Conservation (phyloP, 2,113 vertebrate species). For the Sceloporus tristichus region DNA sequence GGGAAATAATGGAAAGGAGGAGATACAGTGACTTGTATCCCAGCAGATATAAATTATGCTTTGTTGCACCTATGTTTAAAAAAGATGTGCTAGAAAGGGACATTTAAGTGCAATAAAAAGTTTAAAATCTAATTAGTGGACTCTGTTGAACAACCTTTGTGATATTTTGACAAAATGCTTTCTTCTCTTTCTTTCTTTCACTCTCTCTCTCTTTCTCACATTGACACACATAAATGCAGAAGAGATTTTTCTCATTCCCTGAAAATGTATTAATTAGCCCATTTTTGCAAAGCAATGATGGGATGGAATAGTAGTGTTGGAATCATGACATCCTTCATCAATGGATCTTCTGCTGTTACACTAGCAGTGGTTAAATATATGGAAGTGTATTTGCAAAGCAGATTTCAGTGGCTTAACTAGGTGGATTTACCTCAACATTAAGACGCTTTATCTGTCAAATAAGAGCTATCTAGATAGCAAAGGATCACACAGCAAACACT, state of each 20-base stretch:
- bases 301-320: not conserved
- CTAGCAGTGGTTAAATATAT: not conserved
- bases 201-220: not conserved
- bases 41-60: not conserved
- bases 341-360: not conserved
- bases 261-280: not conserved
- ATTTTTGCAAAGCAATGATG: not conserved
- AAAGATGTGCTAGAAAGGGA: not conserved
- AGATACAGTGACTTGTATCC: not conserved
- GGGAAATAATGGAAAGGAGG: not conserved
- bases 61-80: not conserved
- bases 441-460: slow-evolving; percentile 18
- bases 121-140: not conserved
- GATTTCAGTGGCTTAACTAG: not conserved
- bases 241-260: not conserved
- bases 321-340: not conserved
- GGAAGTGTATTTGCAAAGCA: slow-evolving; percentile 3
- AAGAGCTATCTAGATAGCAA: not conserved
- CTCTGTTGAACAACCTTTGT: not conserved
- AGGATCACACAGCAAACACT: slow-evolving; percentile 18
- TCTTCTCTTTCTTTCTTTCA: not conserved
- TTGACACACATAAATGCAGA: not conserved
- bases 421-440: slow-evolving; percentile 16
- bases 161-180: not conserved
- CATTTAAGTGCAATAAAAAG: not conserved